Evolutionary conservation across 2,113 vertebrate species (phyloP).

Genomic region (Dicaeum eximium): DNA sequence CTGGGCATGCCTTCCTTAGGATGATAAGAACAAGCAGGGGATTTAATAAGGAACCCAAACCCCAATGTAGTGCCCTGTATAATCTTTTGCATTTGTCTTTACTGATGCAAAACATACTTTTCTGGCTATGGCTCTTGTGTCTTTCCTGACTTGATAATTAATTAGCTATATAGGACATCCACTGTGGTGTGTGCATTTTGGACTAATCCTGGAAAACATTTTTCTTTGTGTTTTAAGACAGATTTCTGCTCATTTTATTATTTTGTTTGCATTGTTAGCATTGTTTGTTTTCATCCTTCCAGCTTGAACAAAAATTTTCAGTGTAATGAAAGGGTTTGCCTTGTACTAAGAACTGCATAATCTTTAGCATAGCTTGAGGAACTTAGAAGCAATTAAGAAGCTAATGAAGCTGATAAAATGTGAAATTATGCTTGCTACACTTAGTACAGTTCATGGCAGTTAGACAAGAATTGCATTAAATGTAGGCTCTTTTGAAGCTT

Average conservation of each 20-base stretch:
- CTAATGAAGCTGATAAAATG: slow-evolving; percentile 13
- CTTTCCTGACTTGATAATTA: not conserved
- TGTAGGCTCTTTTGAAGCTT: not conserved
- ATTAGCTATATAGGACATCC: not conserved
- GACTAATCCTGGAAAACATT: not conserved
- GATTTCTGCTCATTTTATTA: not conserved
- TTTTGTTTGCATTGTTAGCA: not conserved
- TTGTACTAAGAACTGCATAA: not conserved
- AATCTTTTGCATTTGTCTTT: not conserved
- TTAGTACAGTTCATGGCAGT: not conserved
- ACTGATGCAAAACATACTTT: not conserved
- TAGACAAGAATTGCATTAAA: not conserved
- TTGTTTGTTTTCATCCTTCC: not conserved
- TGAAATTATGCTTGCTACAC: not conserved
- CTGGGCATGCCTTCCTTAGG: not conserved
- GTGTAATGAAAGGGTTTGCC: not conserved
- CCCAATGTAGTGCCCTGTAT: fast-evolving
- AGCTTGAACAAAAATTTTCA: not conserved
- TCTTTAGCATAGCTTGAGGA: slow-evolving; percentile 12
- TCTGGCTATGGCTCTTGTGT: not conserved
- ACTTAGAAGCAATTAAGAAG: slow-evolving; percentile 15
- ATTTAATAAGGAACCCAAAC: not conserved
- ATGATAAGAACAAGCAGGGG: not conserved
- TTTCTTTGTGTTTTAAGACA: not conserved
- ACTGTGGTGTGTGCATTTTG: not conserved